phyloP scores from a whole-genome alignment of 2,888 invertebrate species.

The Erpobdella octoculata region DNA sequence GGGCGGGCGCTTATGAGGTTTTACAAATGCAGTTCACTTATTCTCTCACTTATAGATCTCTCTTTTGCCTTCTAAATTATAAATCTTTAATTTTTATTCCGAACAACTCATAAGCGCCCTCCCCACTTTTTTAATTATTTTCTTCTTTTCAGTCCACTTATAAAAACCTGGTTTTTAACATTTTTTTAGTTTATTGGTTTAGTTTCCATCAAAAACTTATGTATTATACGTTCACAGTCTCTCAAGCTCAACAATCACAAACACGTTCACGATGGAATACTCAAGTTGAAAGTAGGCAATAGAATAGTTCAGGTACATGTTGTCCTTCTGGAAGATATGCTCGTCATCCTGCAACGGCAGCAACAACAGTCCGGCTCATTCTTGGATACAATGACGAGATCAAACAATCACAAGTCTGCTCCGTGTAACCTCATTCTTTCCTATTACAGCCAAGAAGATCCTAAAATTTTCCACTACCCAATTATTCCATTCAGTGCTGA shows the following conservation, averaged over 20 bases:
- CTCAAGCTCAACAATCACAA: slow-evolving; percentile 69
- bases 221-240: no score
- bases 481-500: slow-evolving; percentile 69
- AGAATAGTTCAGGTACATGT: slow-evolving; percentile 77
- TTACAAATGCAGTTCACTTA: no score
- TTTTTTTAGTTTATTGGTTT: neutral
- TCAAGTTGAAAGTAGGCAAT: no score
- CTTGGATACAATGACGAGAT: neutral
- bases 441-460: slow-evolving; percentile 58
- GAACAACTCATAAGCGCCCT: no score
- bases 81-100: neutral
- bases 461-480: slow-evolving; percentile 61
- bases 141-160: neutral
- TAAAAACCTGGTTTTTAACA: neutral
- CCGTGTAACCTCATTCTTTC: slow-evolving; percentile 11
- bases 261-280: slow-evolving; percentile 72
- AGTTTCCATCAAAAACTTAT: no score
- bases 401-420: neutral
- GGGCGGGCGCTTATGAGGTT: no score
- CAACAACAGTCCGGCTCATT: slow-evolving; percentile 61
- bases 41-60: no score
- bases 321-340: slow-evolving; percentile 72
- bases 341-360: slow-evolving; percentile 74
- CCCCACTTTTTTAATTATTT: neutral
- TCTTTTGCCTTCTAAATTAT: neutral